Base-by-base conservation (phyloP, 1,140 invertebrate species). In the Harpegnathos saltator region DNA sequence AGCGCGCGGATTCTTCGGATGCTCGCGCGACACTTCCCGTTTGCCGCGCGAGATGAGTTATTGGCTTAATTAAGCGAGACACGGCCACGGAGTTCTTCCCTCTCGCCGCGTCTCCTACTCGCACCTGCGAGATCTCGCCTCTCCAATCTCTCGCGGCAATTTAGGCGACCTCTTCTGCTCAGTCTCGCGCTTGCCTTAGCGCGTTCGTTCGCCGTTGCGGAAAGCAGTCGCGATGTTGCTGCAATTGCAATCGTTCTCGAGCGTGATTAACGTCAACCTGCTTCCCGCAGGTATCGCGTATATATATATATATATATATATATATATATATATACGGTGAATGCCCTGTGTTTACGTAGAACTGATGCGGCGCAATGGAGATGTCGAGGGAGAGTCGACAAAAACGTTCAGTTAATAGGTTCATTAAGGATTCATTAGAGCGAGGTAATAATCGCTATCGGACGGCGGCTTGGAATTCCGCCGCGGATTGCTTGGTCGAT, bases 21-120 rank as follows among this genome's bases (percentile, higher is more conserved):
- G 9, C 9, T 11, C 14, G n/a, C 63, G 29, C 22, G 50, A 9
- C 12, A 1, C 17, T 68, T 7, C 75, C 29, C 65, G 65, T 78
- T 71, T 78, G 56, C 58, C 63, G 33, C 17, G 33, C 22, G 33
- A 4, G 33, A 80, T 80, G 54, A 80, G 71, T 80, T 80, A 80
- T 80, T 58, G 29, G 33, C 52, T 71, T 80, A 71, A 80, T 80
- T 80, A 80, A 80, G 52, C 75, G 75, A 69, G 65, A 80, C 73
- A 54, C 61, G 15, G 61, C 48, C 48, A 56, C 22, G 22, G 19
- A 78, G 29, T 56, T 22, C 52, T 65, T 65, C 19, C n/a, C n/a
- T 44, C 19, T n/a, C 38, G 38, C 4, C 38, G 38, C 9, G 11
- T 9, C 38, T 44, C 9, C 38, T 9, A 44, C 7, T 9, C 11